Base-by-base conservation (phyloP, 1,140 invertebrate genomes). In the Centruroides sculpturatus region DNA sequence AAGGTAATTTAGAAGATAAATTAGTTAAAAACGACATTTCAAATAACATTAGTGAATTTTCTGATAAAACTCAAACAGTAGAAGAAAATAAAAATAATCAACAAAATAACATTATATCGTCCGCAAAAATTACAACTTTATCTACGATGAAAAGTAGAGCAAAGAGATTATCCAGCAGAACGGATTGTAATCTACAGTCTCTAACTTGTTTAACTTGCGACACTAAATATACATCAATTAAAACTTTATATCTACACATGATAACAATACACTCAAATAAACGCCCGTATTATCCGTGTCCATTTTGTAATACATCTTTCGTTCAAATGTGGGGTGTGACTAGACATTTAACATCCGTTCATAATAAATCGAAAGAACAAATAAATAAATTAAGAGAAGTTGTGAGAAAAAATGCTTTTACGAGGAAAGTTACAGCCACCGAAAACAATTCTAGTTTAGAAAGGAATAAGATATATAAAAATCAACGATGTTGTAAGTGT, bases 161-260 rank as follows among this genome's bases (percentile, higher is more conserved):
- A 6, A 41, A 41, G 41, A 41, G 41, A 41, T 41, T 41, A 41
- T 41, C 41, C 8, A 41, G 41, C 41, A 41, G 41, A 41, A 6
- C 41, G 41, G 41, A 41, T 41, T 41, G 41, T 41, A 41, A 41
- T 8, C 41, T 41, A 0, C 41, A 41, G 41, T 2, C 41, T 5
- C 41, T 41, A 6, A 41, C 41, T 8, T 71, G 70, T 59, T 49
- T 65, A 10, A 61, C 36, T 12, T 76, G 73, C 55, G 68, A 68
- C 9, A 66, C 61, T 5, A 57, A 61, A 10, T 74, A 69, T 62
- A 64, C 64, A 3, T 66, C 66, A 4, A 60, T 65, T 4, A 73
- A 71, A 61, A 70, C 69, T 11, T 59, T 75, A n/a, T 60, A 62
- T 36, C 68, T 70, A 65, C 75, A 76, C 56, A 70, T 73, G 66